Conservation (phyloP, 2,113 vertebrate genomes). For the Neopipo cinnamomea region DNA sequence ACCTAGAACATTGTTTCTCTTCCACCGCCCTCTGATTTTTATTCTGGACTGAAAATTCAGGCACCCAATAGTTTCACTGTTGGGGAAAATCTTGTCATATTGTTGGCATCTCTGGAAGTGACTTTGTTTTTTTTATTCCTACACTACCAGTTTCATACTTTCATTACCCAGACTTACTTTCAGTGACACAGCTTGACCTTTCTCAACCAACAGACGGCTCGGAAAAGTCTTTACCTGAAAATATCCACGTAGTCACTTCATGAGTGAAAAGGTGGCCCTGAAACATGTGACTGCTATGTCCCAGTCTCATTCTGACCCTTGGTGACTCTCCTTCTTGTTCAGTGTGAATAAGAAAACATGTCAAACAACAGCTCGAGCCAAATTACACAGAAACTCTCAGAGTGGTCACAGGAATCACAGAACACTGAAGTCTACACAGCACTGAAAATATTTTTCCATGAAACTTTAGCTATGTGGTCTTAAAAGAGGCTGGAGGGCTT, state of each 20-base stretch:
- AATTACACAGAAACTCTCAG: background rate
- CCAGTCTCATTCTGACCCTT: background rate
- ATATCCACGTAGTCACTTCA: accelerated
- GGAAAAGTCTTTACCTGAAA: background rate
- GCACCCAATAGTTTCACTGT: background rate
- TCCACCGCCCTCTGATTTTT: background rate
- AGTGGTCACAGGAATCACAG: background rate
- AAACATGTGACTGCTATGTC: accelerated
- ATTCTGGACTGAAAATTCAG: background rate
- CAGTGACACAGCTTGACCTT: background rate
- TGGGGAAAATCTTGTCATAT: background rate
- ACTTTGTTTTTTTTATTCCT: background rate
- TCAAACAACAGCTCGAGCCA: background rate
- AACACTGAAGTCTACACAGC: background rate
- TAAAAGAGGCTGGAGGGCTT: background rate
- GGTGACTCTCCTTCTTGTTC: background rate
- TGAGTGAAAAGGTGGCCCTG: background rate
- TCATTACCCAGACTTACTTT: background rate
- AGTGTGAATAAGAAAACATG: background rate
- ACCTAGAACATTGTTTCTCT: background rate
- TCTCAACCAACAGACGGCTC: background rate
- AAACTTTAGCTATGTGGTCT: background rate
- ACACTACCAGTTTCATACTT: background rate
- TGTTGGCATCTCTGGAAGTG: background rate
- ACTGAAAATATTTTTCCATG: background rate